Evolutionary conservation across 2,888 invertebrate genomes (phyloP).

Genomic region (Aspidapion aeneum): DNA sequence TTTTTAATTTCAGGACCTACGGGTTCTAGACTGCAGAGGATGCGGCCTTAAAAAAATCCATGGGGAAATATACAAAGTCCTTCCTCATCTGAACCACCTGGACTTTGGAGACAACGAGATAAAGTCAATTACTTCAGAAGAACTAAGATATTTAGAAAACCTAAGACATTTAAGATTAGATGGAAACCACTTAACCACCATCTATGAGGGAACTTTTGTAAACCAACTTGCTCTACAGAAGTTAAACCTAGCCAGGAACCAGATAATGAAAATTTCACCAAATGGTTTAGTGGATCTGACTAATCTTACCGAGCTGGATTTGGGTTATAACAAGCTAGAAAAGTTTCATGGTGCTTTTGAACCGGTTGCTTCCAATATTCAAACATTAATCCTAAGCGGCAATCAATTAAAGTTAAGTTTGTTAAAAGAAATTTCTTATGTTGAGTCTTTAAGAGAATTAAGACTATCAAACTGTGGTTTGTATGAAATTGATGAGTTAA

Average conservation of each 20-base stretch:
- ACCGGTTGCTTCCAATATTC: slow-evolving; percentile 56
- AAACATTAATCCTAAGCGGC: slow-evolving; percentile 65
- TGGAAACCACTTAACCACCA: slow-evolving; percentile 69
- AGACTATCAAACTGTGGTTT: slow-evolving; percentile 58
- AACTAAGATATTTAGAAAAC: slow-evolving; percentile 62
- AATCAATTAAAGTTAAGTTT: slow-evolving; percentile 58
- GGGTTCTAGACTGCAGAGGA: slow-evolving; percentile 66
- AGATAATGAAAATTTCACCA: slow-evolving; percentile 64
- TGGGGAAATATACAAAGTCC: slow-evolving; percentile 70
- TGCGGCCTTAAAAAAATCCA: slow-evolving; percentile 70
- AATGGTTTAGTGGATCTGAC: slow-evolving; percentile 69
- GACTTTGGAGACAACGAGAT: slow-evolving; percentile 76
- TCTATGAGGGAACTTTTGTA: slow-evolving; percentile 63
- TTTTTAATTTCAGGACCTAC: slow-evolving; percentile 62
- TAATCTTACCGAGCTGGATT: slow-evolving; percentile 64
- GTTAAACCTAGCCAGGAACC: slow-evolving; percentile 64
- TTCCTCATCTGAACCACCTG: slow-evolving; percentile 64
- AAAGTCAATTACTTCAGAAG: slow-evolving; percentile 63
- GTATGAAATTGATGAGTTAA: slow-evolving; percentile 53
- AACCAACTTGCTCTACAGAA: slow-evolving; percentile 53
- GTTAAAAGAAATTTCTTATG: slow-evolving; percentile 52
- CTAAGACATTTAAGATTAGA: slow-evolving; percentile 63
- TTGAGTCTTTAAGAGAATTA: slow-evolving; percentile 54
- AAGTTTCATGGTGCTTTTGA: slow-evolving; percentile 30
- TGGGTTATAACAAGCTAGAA: slow-evolving; percentile 64